phyloP scores from a whole-genome alignment of 1,140 invertebrate genomes.

The Adelges cooleyi region DNA sequence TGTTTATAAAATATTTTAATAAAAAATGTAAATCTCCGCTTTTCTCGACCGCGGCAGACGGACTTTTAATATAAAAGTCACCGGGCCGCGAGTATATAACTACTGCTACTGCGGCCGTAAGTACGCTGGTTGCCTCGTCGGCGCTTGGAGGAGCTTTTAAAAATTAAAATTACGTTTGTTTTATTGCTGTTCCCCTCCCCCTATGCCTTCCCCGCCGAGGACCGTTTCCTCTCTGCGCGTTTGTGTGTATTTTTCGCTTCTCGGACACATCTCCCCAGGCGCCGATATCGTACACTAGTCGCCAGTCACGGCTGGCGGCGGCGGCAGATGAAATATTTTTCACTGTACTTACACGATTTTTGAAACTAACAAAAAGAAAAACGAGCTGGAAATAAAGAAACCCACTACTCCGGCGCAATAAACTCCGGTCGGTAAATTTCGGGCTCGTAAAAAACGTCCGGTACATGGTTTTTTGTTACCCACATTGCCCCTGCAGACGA shows the following conservation, averaged over 20 bases:
- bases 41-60: conserved; percentile 17
- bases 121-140: too few relatives aligned
- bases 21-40: conserved; percentile 27
- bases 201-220: not conserved
- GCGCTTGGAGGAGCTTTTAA: conserved; percentile 15
- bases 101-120: not conserved
- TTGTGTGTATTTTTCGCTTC: not conserved
- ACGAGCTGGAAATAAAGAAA: too few relatives aligned
- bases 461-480: too few relatives aligned
- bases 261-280: conserved; percentile 9
- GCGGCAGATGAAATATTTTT: too few relatives aligned
- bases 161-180: conserved; percentile 29
- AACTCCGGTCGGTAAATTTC: conserved; percentile 21
- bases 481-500: too few relatives aligned
- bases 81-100: not conserved
- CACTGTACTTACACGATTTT: too few relatives aligned
- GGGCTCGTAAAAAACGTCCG: too few relatives aligned
- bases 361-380: too few relatives aligned
- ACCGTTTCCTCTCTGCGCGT: not conserved
- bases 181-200: conserved; percentile 4
- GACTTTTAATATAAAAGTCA: conserved; percentile 29
- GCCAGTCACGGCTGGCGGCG: too few relatives aligned
- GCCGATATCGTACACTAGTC: not conserved
- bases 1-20: conserved; percentile 28
- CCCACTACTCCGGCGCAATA: not conserved